A percentile compares a stretch with the other conserved stretches of the same genome.
These are phyloP conservation scores for Xerus inauris DNA, from an alignment of 2,113 vertebrate species.

Conservation along the genomic window DNA sequence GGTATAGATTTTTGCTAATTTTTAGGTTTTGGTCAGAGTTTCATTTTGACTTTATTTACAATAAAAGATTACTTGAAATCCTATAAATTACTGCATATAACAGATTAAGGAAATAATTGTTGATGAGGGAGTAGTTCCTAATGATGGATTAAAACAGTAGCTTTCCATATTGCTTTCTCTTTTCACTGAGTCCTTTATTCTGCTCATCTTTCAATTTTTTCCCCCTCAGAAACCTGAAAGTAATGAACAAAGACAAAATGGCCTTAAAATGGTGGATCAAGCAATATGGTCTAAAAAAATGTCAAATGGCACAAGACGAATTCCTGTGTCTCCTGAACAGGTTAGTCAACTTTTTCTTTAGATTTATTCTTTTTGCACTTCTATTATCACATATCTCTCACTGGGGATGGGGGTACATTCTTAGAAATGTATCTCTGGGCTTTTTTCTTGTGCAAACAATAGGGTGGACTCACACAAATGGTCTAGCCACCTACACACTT, in stretches of 20 bases:
- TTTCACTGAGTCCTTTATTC: constrained; percentile 39
- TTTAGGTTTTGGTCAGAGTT: neutral
- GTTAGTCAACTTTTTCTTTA: constrained; percentile 81
- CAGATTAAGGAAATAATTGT: neutral
- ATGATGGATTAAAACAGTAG: neutral
- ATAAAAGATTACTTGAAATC: constrained; percentile 12
- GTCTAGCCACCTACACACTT: neutral
- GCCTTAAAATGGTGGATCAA: constrained; percentile 99
- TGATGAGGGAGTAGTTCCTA: neutral
- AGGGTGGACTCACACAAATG: neutral
- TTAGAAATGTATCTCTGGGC: neutral
- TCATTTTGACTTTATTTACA: neutral
- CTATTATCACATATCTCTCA: neutral
- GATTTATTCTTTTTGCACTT: neutral
- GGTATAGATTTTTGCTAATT: constrained; percentile 1
- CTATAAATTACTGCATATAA: neutral
- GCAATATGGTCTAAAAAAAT: constrained; percentile 99
- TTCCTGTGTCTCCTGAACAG: constrained; percentile 97
- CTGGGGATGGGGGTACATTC: neutral
- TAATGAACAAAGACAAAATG: constrained; percentile 97
- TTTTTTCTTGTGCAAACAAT: neutral
- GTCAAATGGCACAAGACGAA: constrained; percentile 96
- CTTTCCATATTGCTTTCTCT: neutral
- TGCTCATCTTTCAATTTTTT: constrained; percentile 37
- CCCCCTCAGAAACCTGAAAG: constrained; percentile 94